A percentile compares a stretch with the other conserved stretches of the same genome.
phyloP scores from a whole-genome alignment of 1,140 invertebrate genomes.

The Gonatopus flavifemur region DNA sequence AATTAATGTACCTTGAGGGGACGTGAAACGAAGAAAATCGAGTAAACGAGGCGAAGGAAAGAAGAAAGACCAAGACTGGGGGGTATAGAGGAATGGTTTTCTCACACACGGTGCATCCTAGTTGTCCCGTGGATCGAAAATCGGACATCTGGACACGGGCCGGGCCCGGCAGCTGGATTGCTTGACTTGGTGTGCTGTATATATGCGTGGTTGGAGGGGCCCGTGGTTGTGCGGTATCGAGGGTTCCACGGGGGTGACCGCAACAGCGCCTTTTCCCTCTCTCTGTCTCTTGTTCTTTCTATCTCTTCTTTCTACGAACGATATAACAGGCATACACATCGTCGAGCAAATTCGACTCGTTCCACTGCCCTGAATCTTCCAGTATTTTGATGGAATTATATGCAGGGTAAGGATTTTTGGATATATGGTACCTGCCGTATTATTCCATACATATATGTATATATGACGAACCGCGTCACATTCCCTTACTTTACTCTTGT shows the following conservation, averaged over 20 bases:
- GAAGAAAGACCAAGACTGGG: slow-evolving; percentile 4
- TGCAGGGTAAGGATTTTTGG: too few relatives aligned
- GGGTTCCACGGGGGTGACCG: slow-evolving; percentile 19
- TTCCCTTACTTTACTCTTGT: background rate
- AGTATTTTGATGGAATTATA: too few relatives aligned
- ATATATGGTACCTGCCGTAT: background rate
- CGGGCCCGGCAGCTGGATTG: too few relatives aligned
- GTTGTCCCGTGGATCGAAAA: slow-evolving; percentile 30
- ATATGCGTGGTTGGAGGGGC: slow-evolving; percentile 18
- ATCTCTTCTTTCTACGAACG: too few relatives aligned
- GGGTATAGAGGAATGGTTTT: slow-evolving; percentile 36
- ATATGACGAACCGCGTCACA: slow-evolving; percentile 1
- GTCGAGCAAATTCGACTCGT: too few relatives aligned
- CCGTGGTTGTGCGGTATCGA: slow-evolving; percentile 2
- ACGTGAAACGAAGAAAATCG: slow-evolving; percentile 4
- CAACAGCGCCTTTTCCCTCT: too few relatives aligned
- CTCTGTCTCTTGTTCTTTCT: too few relatives aligned
- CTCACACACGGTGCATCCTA: slow-evolving; percentile 44
- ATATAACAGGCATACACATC: too few relatives aligned
- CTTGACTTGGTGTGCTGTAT: too few relatives aligned
- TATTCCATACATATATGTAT: background rate
- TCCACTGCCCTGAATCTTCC: too few relatives aligned
- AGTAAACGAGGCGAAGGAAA: slow-evolving; percentile 15
- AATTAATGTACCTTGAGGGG: slow-evolving; percentile 45
- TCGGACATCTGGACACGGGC: slow-evolving; percentile 49